Evolutionary conservation across 2,888 invertebrate species (phyloP), one percentile per base, ranked within the genome.

Genomic region (Caenorhabditis macrosperma): DNA sequence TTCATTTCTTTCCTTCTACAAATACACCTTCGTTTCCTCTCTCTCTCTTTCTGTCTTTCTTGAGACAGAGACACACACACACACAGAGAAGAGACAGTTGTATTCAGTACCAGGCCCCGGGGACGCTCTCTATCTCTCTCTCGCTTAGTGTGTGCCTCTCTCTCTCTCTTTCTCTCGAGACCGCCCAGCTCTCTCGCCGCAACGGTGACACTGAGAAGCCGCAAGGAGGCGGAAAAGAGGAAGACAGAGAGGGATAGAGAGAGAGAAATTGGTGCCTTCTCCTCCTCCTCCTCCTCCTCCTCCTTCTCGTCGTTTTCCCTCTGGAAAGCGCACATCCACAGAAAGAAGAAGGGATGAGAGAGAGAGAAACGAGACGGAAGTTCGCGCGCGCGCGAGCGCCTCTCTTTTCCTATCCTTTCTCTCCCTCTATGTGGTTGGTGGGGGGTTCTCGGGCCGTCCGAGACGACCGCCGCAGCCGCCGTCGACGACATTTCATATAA

Each of bases 281-380:
- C 50, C 15, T 50, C 12, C 46, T 4, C 7, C n/a, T 9, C 20
- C 24, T 22, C 10, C 28, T 64, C 52, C 5, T 46, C 20, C 2
- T 17, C 15, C 15, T n/a, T n/a, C n/a, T n/a, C n/a, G n/a, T n/a
- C n/a, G n/a, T n/a, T n/a, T n/a, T n/a, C n/a, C n/a, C n/a, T n/a
- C n/a, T n/a, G n/a, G n/a, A n/a, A n/a, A n/a, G n/a, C n/a, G n/a
- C n/a, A n/a, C n/a, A n/a, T n/a, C n/a, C n/a, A n/a, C n/a, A n/a
- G n/a, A n/a, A n/a, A n/a, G n/a, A n/a, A n/a, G n/a, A n/a, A n/a
- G n/a, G 22, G 52, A 35, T 24, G 50, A 35, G 52, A 64, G 57
- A 30, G 26, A 38, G 28, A 50, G 63, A 63, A 38, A 64, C 50
- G 52, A 55, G 67, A 57, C 67, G 67, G 67, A 67, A 67, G 67